Evolutionary conservation across 1,140 invertebrate genomes (phyloP).

Genomic region (Stenopsyche tienmushanensis): DNA sequence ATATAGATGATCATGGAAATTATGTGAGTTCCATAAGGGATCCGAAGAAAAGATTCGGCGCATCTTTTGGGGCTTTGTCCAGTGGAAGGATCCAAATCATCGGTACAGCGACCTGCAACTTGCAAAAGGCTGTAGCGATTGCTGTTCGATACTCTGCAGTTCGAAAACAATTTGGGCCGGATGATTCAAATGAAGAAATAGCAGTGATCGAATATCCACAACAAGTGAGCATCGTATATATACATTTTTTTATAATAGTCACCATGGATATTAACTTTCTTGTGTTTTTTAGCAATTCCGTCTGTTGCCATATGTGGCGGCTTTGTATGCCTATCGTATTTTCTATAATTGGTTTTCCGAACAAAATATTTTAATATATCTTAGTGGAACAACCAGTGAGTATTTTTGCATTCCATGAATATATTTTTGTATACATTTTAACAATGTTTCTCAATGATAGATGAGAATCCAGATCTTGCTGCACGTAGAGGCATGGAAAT

Average conservation of each 20-base stretch:
- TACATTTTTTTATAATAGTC: background rate
- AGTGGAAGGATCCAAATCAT: constrained; percentile 49
- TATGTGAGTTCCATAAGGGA: constrained; percentile 75
- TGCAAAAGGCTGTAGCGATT: constrained; percentile 70
- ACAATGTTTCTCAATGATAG: constrained; percentile 2
- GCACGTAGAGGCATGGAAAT: constrained; percentile 54
- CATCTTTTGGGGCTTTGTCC: constrained; percentile 81
- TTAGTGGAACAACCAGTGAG: background rate
- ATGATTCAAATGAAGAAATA: constrained; percentile 58
- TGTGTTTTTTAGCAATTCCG: constrained; percentile 69
- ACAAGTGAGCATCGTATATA: constrained; percentile 54
- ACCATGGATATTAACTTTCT: constrained; percentile 39
- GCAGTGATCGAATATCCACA: constrained; percentile 83
- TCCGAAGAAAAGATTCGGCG: constrained; percentile 75
- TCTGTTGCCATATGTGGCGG: constrained; percentile 77
- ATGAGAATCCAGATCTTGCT: constrained; percentile 24
- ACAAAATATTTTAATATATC: constrained; percentile 39
- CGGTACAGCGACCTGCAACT: constrained; percentile 60
- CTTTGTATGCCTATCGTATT: constrained; percentile 66
- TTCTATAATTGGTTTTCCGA: constrained; percentile 63
- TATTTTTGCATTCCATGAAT: background rate
- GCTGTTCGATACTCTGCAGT: constrained; percentile 79
- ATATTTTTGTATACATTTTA: background rate
- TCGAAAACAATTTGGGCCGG: constrained; percentile 75
- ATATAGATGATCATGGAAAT: constrained; percentile 79